Base-by-base conservation (phyloP, 2,888 invertebrate species). In the Lasius platythorax region DNA sequence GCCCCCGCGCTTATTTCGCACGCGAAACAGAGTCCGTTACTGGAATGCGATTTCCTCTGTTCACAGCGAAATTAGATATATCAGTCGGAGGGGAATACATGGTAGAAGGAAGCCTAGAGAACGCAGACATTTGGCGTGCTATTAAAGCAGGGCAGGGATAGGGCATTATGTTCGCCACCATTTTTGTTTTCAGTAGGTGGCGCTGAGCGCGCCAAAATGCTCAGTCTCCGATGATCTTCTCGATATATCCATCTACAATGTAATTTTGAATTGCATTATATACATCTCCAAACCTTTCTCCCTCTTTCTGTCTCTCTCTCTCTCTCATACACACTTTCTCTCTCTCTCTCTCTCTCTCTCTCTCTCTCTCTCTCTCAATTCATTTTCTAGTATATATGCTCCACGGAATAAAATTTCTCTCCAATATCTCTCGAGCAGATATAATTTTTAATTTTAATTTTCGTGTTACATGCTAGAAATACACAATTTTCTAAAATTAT, bases 121-220 rank as follows among this genome's bases (percentile, higher is more conserved):
- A 92, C 93, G 92, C 92, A 91, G 91, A 93, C 93, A 93, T 94
- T 94, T 94, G 94, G 93, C 92, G 92, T 94, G 92, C 93, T 92
- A 91, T 92, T 92, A 92, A 93, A 93, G 92, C 93, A 92, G 93
- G 92, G 92, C 93, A 93, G 92, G 93, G 93, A 93, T 94, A 94
- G 93, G 93, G 93, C 94, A 94, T 94, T 92, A 93, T 93, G 93
- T 93, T 91, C 90, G 91, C 93, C 92, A 92, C 94, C 95, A 95
- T 95, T 92, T 94, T 94, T 94, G 93, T 94, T 94, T 94, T 93
- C 93, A 91, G 91, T 92, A 93, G 94, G 90, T 93, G 94, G 92
- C 95, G 93, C 92, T 82, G 85, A 64, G 9, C 2, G 58, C 43
- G 56, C 2, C n/a, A 9, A 68, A 58, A 30, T 68, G 78, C 58